These are phyloP conservation scores for Pogonomyrmex californicus DNA, from an alignment of 1,140 invertebrate species.

Conservation along the genomic window DNA sequence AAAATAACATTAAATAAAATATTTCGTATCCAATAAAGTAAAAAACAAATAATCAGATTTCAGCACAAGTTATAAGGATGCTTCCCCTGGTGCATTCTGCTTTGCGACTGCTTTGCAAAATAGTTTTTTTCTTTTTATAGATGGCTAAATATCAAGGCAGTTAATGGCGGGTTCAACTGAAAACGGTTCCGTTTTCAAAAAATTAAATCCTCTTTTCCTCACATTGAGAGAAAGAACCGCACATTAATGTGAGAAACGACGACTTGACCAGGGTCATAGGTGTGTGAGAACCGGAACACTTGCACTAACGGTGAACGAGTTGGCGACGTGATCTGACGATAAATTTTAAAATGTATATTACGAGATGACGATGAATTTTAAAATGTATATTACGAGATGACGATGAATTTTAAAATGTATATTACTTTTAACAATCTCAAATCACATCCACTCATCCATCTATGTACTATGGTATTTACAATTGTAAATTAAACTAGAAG, in stretches of 20 bases:
- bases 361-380: constrained; percentile 6
- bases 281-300: constrained; percentile 84
- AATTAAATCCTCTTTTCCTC: constrained; percentile 69
- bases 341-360: constrained; percentile 40
- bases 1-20: background rate
- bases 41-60: background rate
- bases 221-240: constrained; percentile 53
- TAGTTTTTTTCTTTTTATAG: background rate
- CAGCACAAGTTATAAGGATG: background rate
- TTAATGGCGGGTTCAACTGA: constrained; percentile 9
- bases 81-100: background rate
- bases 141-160: background rate
- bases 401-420: constrained; percentile 20
- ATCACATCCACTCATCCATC: background rate
- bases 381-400: constrained; percentile 21
- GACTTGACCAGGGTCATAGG: constrained; percentile 77
- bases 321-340: constrained; percentile 76
- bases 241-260: constrained; percentile 84
- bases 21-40: no score
- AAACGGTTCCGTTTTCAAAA: constrained; percentile 74
- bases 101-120: background rate
- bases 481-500: background rate
- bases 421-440: background rate
- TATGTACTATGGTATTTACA: background rate
- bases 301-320: constrained; percentile 65